Conservation (phyloP, 2,797 vertebrate species). For the Acanthornis magna region DNA sequence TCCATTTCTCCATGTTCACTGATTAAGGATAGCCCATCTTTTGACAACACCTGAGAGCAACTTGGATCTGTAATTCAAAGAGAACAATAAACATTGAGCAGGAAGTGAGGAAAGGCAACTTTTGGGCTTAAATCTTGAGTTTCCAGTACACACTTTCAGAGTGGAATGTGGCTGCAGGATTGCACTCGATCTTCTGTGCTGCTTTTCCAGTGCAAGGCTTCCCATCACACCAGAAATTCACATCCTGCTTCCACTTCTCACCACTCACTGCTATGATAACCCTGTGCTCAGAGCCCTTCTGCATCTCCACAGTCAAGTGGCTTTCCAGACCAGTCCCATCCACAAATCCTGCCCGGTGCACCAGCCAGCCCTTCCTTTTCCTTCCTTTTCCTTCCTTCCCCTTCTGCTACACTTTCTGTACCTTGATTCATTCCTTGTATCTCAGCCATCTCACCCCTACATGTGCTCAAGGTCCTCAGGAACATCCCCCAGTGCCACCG, state of each 20-base stretch:
- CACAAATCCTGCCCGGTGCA: not conserved
- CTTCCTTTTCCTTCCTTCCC: not conserved
- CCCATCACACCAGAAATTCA: not conserved
- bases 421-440: accelerated
- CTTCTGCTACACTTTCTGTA: not conserved
- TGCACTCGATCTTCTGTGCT: not conserved
- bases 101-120: not conserved
- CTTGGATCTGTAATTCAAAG: not conserved
- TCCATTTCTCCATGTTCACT: not conserved
- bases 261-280: not conserved
- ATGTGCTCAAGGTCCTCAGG: accelerated
- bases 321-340: not conserved
- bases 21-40: not conserved
- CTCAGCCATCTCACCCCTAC: not conserved
- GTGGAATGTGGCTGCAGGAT: not conserved
- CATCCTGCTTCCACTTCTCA: not conserved
- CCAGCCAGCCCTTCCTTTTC: not conserved
- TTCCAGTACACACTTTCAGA: not conserved
- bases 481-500: not conserved
- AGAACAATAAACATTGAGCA: not conserved
- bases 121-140: not conserved
- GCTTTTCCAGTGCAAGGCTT: not conserved
- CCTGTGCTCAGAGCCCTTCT: not conserved
- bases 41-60: not conserved
- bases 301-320: not conserved